Evolutionary conservation across 53 echinoderm and acorn worm species (phyloP).

Genomic region (Paracentrotus lividus): DNA sequence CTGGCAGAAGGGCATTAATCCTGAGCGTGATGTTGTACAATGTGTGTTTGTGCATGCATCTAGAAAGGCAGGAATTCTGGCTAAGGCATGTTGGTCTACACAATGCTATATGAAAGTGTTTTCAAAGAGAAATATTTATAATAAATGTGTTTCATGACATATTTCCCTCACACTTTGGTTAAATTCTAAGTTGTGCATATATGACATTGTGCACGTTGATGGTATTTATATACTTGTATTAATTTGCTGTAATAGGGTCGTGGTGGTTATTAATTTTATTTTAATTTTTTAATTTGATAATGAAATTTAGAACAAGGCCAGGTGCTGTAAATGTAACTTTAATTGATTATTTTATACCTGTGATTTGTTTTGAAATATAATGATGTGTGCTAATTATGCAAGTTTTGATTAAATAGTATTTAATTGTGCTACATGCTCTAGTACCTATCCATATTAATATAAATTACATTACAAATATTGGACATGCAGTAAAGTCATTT

Average conservation of each 20-base stretch:
- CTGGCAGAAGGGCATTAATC: no score
- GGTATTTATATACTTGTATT: background rate
- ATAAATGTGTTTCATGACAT: background rate
- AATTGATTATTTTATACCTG: background rate
- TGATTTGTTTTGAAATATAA: constrained; percentile 13
- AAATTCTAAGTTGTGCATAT: background rate
- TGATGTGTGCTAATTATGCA: background rate
- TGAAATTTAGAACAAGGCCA: no score
- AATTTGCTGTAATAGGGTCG: constrained; percentile 29
- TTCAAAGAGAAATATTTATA: background rate
- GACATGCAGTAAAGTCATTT: background rate
- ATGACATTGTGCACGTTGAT: background rate
- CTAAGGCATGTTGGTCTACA: no score
- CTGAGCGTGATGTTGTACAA: no score
- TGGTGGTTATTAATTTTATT: background rate
- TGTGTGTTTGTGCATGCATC: no score
- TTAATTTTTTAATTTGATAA: background rate
- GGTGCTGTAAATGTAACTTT: background rate
- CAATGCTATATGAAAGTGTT: no score
- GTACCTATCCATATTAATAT: background rate
- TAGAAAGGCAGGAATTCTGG: no score
- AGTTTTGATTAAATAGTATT: background rate
- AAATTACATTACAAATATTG: background rate
- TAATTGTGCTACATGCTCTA: background rate
- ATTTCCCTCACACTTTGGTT: background rate